phyloP scores from a whole-genome alignment of 1,140 invertebrate genomes.

The Calliopsis andreniformis region DNA sequence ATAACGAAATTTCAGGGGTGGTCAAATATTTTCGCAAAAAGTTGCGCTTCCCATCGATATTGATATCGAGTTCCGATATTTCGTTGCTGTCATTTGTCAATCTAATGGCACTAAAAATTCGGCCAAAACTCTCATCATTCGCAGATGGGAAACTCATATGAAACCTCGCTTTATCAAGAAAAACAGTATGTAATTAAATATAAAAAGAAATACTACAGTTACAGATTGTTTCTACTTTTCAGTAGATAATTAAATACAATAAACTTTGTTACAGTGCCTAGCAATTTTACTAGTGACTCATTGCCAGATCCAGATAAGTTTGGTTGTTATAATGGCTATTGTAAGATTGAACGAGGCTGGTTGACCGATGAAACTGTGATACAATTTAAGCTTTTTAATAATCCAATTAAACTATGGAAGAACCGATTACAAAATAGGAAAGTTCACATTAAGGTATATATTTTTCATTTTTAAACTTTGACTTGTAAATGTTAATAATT shows the following conservation, averaged over 20 bases:
- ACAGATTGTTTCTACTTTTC: not conserved
- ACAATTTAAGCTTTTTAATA: slow-evolving; percentile 93
- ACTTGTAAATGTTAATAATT: not conserved
- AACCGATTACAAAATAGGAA: slow-evolving; percentile 87
- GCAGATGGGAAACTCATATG: slow-evolving; percentile 92
- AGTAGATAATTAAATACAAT: not conserved
- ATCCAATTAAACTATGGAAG: slow-evolving; percentile 92
- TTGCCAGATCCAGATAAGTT: slow-evolving; percentile 83
- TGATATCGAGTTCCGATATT: slow-evolving; percentile 90
- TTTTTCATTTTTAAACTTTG: not conserved
- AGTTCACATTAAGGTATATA: slow-evolving; percentile 85
- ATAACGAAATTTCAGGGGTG: slow-evolving; percentile 63
- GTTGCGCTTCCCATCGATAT: slow-evolving; percentile 84
- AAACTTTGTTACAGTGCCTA: slow-evolving; percentile 68
- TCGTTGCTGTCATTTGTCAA: slow-evolving; percentile 83
- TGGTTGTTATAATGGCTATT: slow-evolving; percentile 85
- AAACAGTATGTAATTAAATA: slow-evolving; percentile 74
- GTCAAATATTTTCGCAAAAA: slow-evolving; percentile 75
- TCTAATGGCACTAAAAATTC: slow-evolving; percentile 80
- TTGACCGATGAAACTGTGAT: slow-evolving; percentile 92
- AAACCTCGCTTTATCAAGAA: slow-evolving; percentile 84
- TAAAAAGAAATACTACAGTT: not conserved
- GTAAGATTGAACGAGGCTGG: slow-evolving; percentile 91
- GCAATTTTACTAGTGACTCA: slow-evolving; percentile 70
- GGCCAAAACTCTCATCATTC: slow-evolving; percentile 85